A percentile compares a stretch with the other conserved stretches of the same genome.
Conservation (phyloP, 37 sponge, comb jelly and placozoan genomes). For the Axinella damicornis region DNA sequence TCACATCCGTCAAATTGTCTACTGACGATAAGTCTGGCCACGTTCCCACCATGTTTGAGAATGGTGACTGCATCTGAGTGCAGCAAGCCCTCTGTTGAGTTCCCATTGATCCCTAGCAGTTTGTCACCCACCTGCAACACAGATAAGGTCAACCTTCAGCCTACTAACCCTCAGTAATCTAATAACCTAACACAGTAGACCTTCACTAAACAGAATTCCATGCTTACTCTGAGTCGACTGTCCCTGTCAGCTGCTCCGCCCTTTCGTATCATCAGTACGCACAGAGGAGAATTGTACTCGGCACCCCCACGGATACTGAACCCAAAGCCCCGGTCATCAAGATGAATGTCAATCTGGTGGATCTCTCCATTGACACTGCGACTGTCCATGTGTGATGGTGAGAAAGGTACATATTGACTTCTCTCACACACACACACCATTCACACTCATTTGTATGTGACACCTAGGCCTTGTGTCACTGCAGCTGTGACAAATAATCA, state of each 20-base stretch:
- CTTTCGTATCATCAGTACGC: slow-evolving; percentile 91
- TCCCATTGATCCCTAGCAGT: slow-evolving; percentile 94
- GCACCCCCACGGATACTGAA: slow-evolving; percentile 97
- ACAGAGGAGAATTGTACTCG: slow-evolving; percentile 89
- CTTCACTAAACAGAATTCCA: too few species aligned
- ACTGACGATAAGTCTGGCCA: slow-evolving; percentile 78
- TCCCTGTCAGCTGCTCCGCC: slow-evolving; percentile 92
- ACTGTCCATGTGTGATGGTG: too few species aligned
- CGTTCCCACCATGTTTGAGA: slow-evolving; percentile 88
- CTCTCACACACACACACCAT: too few species aligned
- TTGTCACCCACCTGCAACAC: slow-evolving; percentile 86
- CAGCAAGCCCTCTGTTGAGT: slow-evolving; percentile 82
- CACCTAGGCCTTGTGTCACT: too few species aligned
- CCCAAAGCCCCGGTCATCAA: slow-evolving; percentile 88
- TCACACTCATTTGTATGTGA: too few species aligned
- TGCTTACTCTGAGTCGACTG: slow-evolving; percentile 81
- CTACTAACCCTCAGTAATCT: neutral
- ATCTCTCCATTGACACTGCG: slow-evolving; percentile 86
- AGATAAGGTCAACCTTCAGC: neutral
- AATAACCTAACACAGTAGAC: too few species aligned
- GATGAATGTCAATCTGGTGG: slow-evolving; percentile 74
- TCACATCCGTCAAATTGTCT: slow-evolving; percentile 58
- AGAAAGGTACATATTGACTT: too few species aligned
- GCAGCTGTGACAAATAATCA: too few species aligned
- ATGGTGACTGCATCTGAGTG: slow-evolving; percentile 91